Conservation (phyloP, 2,888 invertebrate species). For the Bruchidius siliquastri region DNA sequence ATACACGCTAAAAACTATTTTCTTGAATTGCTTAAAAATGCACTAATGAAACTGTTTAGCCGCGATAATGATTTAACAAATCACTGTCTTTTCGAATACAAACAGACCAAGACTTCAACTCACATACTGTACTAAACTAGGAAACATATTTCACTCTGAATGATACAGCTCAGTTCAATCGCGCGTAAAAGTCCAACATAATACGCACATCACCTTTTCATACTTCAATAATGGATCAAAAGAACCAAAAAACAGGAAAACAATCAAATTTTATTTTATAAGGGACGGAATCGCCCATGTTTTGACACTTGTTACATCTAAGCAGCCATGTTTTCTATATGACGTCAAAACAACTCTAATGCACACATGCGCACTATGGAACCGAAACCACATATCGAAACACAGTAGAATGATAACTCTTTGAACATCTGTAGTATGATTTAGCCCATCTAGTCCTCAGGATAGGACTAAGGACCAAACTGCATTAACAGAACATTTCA, state of each 20-base stretch:
- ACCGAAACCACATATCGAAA: too few relatives aligned
- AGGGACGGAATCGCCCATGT: slow-evolving; percentile 19
- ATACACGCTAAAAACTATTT: slow-evolving; percentile 12
- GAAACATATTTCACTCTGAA: slow-evolving; percentile 4
- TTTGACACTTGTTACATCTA: slow-evolving; percentile 38
- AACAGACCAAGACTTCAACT: background rate
- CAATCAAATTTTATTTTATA: background rate
- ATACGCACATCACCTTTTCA: background rate
- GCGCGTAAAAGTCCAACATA: background rate
- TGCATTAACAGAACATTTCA: too few relatives aligned
- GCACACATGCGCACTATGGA: background rate
- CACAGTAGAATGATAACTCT: too few relatives aligned
- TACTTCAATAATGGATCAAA: background rate
- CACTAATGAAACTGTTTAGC: slow-evolving; percentile 3
- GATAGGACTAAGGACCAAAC: too few relatives aligned
- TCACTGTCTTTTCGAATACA: slow-evolving; percentile 3
- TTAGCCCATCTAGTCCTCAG: too few relatives aligned
- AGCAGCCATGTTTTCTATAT: slow-evolving; percentile 31
- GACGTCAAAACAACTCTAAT: slow-evolving; percentile 24
- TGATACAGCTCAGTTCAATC: background rate
- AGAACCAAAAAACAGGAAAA: background rate
- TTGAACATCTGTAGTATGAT: too few relatives aligned
- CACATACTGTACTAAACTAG: slow-evolving; percentile 7
- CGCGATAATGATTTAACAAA: background rate
- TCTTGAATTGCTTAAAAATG: background rate